These are phyloP conservation scores for Grapholita molesta DNA, from an alignment of 1,140 invertebrate genomes.

Conservation along the genomic window DNA sequence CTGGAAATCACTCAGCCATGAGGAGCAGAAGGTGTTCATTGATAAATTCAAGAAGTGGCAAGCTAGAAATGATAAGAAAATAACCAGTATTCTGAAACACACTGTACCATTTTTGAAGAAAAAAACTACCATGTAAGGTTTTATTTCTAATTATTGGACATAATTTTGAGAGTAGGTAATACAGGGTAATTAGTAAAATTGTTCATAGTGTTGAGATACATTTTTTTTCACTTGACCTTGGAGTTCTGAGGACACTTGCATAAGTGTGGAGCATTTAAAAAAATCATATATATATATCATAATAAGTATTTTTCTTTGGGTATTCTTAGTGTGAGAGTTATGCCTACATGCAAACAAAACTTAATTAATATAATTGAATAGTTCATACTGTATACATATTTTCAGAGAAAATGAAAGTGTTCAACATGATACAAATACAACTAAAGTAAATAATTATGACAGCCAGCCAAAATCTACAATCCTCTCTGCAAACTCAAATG, in stretches of 20 bases:
- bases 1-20: constrained; percentile 41
- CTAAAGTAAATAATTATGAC: not conserved
- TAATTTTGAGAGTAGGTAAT: not conserved
- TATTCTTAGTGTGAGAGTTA: too few species aligned
- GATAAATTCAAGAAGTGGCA: constrained; percentile 35
- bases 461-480: not conserved
- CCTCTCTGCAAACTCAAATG: not conserved
- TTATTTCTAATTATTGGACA: not conserved
- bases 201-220: too few species aligned
- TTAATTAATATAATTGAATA: not conserved
- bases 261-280: too few species aligned
- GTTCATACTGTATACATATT: not conserved
- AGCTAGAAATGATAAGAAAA: constrained; percentile 29
- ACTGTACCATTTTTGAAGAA: constrained; percentile 39
- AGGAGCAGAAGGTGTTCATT: constrained; percentile 38
- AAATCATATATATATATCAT: too few species aligned
- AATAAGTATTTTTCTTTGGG: too few species aligned
- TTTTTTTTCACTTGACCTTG: too few species aligned
- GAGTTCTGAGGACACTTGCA: too few species aligned
- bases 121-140: constrained; percentile 20
- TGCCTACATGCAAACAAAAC: too few species aligned
- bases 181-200: too few species aligned
- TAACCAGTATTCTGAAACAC: constrained; percentile 36
- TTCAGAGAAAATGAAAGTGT: not conserved
- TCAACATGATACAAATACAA: not conserved